Conservation (phyloP, 2,797 vertebrate genomes). For the Geotrypetes seraphini region DNA sequence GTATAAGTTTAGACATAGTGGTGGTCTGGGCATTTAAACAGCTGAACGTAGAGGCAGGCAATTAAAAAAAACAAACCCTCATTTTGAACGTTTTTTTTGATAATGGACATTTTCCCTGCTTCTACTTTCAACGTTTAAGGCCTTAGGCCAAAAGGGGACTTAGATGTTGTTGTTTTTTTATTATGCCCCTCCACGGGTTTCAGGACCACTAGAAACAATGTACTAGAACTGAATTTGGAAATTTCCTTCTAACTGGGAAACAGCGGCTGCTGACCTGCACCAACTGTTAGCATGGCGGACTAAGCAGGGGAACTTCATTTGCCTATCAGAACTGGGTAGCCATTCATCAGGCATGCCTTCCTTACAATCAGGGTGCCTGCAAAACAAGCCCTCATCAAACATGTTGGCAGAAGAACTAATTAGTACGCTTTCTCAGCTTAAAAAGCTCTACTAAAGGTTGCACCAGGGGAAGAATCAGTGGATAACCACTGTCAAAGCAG, state of each 20-base stretch:
- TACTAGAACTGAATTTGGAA: neutral
- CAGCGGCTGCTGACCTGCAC: neutral
- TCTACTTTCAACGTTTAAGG: too few relatives aligned
- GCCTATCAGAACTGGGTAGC: neutral
- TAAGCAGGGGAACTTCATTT: neutral
- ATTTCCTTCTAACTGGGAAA: rapidly evolving
- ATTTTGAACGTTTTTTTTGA: too few relatives aligned
- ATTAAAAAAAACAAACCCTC: too few relatives aligned
- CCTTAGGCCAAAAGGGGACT: too few relatives aligned
- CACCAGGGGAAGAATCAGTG: conserved; percentile 41
- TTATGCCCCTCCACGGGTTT: too few relatives aligned
- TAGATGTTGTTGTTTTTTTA: too few relatives aligned
- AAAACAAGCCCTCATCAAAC: conserved; percentile 25
- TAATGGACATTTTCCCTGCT: too few relatives aligned
- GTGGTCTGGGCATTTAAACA: too few relatives aligned
- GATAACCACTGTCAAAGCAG: conserved; percentile 25
- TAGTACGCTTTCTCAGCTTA: conserved; percentile 5
- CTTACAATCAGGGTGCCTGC: conserved; percentile 11
- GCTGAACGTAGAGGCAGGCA: too few relatives aligned
- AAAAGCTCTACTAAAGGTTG: conserved; percentile 31
- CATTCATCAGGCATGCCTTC: neutral
- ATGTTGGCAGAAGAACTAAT: conserved; percentile 31
- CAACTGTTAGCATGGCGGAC: neutral
- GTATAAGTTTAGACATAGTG: too few relatives aligned
- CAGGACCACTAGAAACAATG: too few relatives aligned